phyloP scores from a whole-genome alignment of 1,140 invertebrate genomes.

The Lepidurus packardi region DNA sequence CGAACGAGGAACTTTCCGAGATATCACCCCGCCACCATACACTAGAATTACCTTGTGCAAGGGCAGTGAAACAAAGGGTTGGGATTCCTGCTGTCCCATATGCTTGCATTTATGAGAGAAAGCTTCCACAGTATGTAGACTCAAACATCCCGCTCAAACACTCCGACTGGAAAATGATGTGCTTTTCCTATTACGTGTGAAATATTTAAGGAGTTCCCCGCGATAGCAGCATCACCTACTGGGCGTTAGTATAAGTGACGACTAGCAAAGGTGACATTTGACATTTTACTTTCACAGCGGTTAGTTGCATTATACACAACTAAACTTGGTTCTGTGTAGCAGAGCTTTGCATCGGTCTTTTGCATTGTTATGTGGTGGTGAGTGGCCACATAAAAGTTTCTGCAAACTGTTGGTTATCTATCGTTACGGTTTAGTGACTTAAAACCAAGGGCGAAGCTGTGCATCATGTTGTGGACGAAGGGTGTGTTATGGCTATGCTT shows the following conservation, averaged over 20 bases:
- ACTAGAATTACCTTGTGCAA: too few relatives aligned
- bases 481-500: not conserved
- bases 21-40: too few relatives aligned
- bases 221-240: not conserved
- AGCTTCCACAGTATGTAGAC: too few relatives aligned
- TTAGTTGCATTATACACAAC: conserved; percentile 1
- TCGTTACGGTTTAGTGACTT: not conserved
- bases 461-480: not conserved
- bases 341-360: not conserved
- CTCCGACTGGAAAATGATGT: too few relatives aligned
- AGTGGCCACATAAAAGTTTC: not conserved
- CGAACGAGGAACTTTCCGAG: too few relatives aligned
- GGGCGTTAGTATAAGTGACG: not conserved
- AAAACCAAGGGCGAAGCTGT: not conserved
- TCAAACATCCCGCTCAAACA: too few relatives aligned
- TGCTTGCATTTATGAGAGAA: too few relatives aligned
- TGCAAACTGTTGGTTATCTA: not conserved
- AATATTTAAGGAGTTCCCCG: too few relatives aligned
- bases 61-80: too few relatives aligned
- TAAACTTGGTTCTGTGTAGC: not conserved
- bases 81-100: too few relatives aligned
- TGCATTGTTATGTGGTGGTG: not conserved
- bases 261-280: not conserved
- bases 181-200: too few relatives aligned
- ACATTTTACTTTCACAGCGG: not conserved